Percentiles rank a stretch among this genome's conserved stretches.
Conservation (phyloP, 2,113 vertebrate species). For the Poeciliopsis prolifica region DNA sequence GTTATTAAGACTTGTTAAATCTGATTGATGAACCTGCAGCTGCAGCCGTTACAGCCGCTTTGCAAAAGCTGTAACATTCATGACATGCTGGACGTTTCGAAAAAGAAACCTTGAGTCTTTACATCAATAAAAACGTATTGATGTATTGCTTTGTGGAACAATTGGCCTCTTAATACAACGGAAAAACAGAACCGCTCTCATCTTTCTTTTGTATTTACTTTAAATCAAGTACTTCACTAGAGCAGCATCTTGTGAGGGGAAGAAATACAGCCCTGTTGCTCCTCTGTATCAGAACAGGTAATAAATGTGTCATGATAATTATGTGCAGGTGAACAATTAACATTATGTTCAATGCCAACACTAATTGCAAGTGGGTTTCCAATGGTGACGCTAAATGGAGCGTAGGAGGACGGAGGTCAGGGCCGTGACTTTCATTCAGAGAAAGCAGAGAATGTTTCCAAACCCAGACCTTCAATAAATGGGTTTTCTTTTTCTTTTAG, state of each 20-base stretch:
- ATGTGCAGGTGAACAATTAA: background rate
- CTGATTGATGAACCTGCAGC: too few relatives aligned
- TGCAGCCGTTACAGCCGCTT: too few relatives aligned
- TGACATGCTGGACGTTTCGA: too few relatives aligned
- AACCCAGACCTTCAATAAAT: background rate
- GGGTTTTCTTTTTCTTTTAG: background rate
- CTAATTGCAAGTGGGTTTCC: background rate
- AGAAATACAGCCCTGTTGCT: too few relatives aligned
- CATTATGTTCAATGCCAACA: conserved; percentile 4
- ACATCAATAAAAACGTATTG: too few relatives aligned
- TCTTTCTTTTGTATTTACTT: background rate
- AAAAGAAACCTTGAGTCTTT: too few relatives aligned
- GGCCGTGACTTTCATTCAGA: conserved; percentile 6
- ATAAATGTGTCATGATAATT: background rate
- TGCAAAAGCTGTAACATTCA: too few relatives aligned
- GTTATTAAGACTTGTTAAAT: too few relatives aligned
- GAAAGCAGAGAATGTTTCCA: background rate
- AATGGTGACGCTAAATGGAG: background rate
- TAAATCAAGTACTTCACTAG: background rate
- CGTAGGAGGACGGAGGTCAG: conserved; percentile 5
- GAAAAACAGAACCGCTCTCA: too few relatives aligned
- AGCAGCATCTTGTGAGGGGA: background rate
- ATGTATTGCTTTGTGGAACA: too few relatives aligned
- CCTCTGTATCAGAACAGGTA: background rate
- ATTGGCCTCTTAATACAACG: too few relatives aligned